Evolutionary conservation across 1,140 invertebrate species (phyloP).

Genomic region (Muscidifurax raptorellus): DNA sequence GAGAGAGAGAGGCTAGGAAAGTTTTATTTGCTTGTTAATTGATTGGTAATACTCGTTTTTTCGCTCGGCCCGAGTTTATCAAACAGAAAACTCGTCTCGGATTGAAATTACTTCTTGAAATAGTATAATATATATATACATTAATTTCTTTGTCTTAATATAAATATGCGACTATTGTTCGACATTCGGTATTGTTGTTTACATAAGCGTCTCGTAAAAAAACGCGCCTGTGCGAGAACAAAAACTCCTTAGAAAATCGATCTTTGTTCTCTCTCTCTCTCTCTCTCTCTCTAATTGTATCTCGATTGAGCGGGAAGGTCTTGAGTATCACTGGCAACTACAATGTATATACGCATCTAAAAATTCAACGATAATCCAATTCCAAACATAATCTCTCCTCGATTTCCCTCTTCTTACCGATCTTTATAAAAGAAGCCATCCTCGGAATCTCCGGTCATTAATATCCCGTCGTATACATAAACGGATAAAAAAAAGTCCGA

Average conservation of each 20-base stretch:
- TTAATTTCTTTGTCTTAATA: neutral
- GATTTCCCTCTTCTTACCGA: neutral
- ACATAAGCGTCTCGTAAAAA: constrained; percentile 19
- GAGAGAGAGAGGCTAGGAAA: no score
- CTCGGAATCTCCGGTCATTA: neutral
- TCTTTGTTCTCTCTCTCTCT: constrained; percentile 48
- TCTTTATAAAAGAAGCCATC: neutral
- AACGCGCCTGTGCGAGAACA: neutral
- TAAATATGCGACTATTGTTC: neutral
- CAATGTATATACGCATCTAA: neutral
- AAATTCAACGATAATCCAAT: neutral
- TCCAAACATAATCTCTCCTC: neutral
- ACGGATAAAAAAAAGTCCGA: neutral
- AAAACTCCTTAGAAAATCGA: constrained; percentile 50
- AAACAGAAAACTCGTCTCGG: neutral
- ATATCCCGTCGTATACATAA: no score
- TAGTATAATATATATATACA: no score
- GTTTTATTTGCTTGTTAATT: neutral
- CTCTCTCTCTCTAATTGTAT: constrained; percentile 24
- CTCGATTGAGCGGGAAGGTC: constrained; percentile 4
- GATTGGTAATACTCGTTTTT: neutral
- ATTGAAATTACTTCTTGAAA: neutral
- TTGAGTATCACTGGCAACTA: neutral
- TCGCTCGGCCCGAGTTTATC: neutral
- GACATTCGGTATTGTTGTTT: constrained; percentile 35